These are phyloP conservation scores for Cantharis flavilabris DNA, from an alignment of 2,888 invertebrate species.

Conservation along the genomic window DNA sequence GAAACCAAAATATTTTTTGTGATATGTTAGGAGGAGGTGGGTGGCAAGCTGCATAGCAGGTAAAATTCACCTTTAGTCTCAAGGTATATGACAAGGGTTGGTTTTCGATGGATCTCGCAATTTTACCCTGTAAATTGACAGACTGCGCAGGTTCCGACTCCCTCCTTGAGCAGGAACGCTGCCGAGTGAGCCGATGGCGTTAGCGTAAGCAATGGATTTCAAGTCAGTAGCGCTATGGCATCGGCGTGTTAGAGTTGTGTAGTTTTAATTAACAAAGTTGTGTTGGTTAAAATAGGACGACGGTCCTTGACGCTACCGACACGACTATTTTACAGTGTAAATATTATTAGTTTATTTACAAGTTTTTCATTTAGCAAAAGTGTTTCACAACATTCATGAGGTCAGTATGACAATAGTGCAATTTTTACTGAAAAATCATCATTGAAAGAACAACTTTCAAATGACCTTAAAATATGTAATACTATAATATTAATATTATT, in stretches of 20 bases:
- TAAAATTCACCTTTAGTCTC: constrained; percentile 37
- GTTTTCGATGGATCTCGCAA: constrained; percentile 21
- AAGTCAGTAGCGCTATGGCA: constrained; percentile 28
- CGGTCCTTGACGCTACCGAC: background rate
- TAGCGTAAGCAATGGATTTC: constrained; percentile 6
- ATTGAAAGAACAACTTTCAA: constrained; percentile 22
- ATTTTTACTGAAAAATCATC: background rate
- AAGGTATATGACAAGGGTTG: constrained; percentile 27
- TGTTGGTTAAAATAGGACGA: constrained; percentile 7
- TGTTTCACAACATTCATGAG: background rate
- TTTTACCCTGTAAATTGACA: constrained; percentile 13
- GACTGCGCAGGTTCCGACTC: constrained; percentile 29
- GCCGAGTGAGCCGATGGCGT: constrained; percentile 3
- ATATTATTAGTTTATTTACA: background rate
- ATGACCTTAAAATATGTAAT: constrained; percentile 21
- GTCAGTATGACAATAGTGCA: background rate
- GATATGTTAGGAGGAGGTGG: constrained; percentile 39
- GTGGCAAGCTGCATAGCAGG: constrained; percentile 46
- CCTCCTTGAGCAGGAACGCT: constrained; percentile 14
- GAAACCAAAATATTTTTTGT: constrained; percentile 30
- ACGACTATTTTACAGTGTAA: background rate
- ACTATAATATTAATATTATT: background rate
- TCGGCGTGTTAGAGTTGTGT: constrained; percentile 11
- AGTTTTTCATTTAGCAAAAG: background rate
- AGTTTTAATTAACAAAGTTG: constrained; percentile 4